Evolutionary conservation across 2,797 vertebrate genomes (phyloP).

Genomic region (Silurus aristotelis): DNA sequence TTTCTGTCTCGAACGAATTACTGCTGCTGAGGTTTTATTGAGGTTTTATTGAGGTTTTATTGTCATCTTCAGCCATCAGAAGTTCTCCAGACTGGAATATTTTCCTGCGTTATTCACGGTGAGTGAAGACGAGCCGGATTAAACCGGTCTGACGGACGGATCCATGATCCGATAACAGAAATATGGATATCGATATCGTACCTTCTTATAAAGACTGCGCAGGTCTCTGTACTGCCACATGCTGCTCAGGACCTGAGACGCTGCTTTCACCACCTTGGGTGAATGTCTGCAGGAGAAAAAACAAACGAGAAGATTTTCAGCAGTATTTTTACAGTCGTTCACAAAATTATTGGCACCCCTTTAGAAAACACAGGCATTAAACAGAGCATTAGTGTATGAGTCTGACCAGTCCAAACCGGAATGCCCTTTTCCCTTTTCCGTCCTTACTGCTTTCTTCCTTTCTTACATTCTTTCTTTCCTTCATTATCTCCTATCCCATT

Average conservation of each 20-base stretch:
- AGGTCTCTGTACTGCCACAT: constrained; percentile 95
- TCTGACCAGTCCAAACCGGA: neutral
- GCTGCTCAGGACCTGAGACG: constrained; percentile 91
- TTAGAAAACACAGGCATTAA: neutral
- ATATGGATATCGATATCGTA: neutral
- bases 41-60: constrained; percentile 19
- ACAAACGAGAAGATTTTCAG: constrained; percentile 19
- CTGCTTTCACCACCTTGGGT: constrained; percentile 90
- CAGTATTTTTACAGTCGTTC: neutral
- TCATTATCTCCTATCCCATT: too few species aligned
- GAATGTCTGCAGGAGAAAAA: constrained; percentile 82
- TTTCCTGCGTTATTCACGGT: constrained; percentile 8
- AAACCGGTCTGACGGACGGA: neutral
- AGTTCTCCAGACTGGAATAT: constrained; percentile 7
- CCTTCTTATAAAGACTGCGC: constrained; percentile 99
- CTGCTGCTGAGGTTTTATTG: neutral
- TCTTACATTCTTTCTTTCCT: too few species aligned
- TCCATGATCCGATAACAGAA: too few species aligned
- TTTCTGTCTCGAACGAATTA: constrained; percentile 2
- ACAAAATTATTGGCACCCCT: neutral
- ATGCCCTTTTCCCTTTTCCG: too few species aligned
- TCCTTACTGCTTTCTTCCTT: too few species aligned
- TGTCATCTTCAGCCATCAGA: constrained; percentile 5
- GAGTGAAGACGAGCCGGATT: neutral
- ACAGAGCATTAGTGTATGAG: neutral